Evolutionary conservation across 2,888 invertebrate species (phyloP).

Genomic region (Diarsia brunnea): DNA sequence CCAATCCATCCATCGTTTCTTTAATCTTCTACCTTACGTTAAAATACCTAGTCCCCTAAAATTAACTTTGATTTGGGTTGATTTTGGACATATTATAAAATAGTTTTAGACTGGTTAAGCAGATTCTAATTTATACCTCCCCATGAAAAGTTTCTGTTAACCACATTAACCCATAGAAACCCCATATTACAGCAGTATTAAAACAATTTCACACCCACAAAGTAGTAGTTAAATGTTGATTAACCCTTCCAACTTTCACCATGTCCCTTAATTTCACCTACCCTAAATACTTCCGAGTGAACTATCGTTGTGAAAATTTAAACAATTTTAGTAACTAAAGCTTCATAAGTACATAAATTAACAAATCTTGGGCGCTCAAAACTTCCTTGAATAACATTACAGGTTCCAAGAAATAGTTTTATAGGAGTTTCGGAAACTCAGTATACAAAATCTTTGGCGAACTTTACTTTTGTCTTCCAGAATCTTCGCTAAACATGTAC

Average conservation of each 20-base stretch:
- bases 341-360: conserved; percentile 26
- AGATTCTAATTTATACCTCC: neutral
- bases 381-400: conserved; percentile 60
- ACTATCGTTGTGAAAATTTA: conserved; percentile 36
- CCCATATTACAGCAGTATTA: conserved; percentile 25
- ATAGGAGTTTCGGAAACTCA: conserved; percentile 51
- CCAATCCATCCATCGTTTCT: too few relatives aligned
- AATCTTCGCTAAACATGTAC: conserved; percentile 29
- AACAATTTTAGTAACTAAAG: conserved; percentile 46
- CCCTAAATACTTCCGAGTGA: neutral
- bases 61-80: neutral
- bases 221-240: conserved; percentile 48
- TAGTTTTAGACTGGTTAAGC: neutral
- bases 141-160: conserved; percentile 37
- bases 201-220: conserved; percentile 42
- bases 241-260: conserved; percentile 38
- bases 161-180: conserved; percentile 32
- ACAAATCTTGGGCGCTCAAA: conserved; percentile 46
- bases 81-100: neutral
- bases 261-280: conserved; percentile 41
- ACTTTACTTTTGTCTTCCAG: conserved; percentile 40
- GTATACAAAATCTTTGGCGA: conserved; percentile 50
- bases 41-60: too few relatives aligned
- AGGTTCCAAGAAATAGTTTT: conserved; percentile 57
- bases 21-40: too few relatives aligned